A percentile compares a stretch with the other conserved stretches of the same genome.
Conservation (phyloP, 2,113 vertebrate species). For the Gulo gulo region DNA sequence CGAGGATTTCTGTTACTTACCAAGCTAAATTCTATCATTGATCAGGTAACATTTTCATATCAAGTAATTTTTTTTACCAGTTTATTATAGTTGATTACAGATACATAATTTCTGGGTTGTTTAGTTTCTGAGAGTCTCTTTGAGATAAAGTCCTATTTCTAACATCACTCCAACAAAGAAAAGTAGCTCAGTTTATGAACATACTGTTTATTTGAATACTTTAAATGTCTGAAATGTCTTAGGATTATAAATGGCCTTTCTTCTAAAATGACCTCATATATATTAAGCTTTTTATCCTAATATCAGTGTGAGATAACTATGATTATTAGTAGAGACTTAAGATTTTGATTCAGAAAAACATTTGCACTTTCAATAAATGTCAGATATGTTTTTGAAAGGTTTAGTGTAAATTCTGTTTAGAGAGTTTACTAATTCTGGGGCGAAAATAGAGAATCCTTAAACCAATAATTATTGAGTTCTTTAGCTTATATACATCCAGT, state of each 20-base stretch:
- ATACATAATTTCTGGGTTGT: not conserved
- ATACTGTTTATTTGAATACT: conserved; percentile 18
- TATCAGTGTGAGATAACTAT: not conserved
- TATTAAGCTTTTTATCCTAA: not conserved
- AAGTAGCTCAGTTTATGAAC: not conserved
- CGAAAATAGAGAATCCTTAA: conserved; percentile 22
- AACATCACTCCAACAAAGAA: not conserved
- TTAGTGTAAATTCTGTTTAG: conserved; percentile 6
- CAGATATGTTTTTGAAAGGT: not conserved
- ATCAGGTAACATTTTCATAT: conserved; percentile 87
- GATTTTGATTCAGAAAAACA: conserved; percentile 17
- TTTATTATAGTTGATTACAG: not conserved
- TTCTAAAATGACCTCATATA: not conserved
- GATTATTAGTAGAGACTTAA: conserved; percentile 13
- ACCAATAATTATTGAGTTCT: not conserved
- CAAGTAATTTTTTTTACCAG: not conserved
- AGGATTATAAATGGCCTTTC: conserved; percentile 19
- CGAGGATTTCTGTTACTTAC: conserved; percentile 94
- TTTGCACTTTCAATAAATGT: not conserved
- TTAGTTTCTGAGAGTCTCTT: not conserved
- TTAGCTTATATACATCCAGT: not conserved
- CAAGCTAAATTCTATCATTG: conserved; percentile 92
- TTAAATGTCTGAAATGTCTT: conserved; percentile 19
- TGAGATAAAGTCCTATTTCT: not conserved
- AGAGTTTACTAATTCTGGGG: not conserved